A percentile compares a stretch with the other conserved stretches of the same genome.
Evolutionary conservation across 2,797 vertebrate genomes (phyloP).

Genomic region (Anolis apletophallus): DNA sequence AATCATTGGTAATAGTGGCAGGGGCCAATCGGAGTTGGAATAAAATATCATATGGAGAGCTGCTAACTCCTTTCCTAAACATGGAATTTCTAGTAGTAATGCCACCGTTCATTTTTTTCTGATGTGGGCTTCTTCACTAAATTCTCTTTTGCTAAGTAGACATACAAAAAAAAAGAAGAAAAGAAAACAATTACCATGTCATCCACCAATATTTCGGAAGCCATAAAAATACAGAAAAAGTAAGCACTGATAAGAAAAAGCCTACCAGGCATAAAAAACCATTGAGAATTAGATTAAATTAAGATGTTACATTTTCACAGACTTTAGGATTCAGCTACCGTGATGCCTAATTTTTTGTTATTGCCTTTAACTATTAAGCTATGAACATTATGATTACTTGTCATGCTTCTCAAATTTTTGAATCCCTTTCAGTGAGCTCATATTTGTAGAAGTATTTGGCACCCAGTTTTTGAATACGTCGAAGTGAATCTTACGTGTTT

Average conservation of each 20-base stretch:
- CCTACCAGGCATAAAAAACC: not conserved
- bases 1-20: too few relatives aligned
- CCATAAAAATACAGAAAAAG: not conserved
- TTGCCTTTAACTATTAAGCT: conserved; percentile 10
- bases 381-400: not conserved
- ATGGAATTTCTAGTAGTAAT: not conserved
- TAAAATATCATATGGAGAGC: too few relatives aligned
- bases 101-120: not conserved
- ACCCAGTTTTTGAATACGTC: too few relatives aligned
- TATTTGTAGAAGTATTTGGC: not conserved
- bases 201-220: not conserved
- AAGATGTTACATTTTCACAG: not conserved
- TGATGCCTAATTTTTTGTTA: conserved; percentile 1
- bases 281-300: not conserved
- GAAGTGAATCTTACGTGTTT: too few relatives aligned
- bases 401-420: not conserved
- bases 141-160: conserved; percentile 12
- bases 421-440: not conserved
- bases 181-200: not conserved
- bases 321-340: not conserved
- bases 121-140: not conserved
- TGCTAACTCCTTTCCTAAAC: too few relatives aligned
- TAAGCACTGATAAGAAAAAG: conserved; percentile 16
- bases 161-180: not conserved
- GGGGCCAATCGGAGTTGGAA: too few relatives aligned